These are phyloP conservation scores for Aphaenogaster floridana DNA, from an alignment of 1,140 invertebrate genomes.

Conservation along the genomic window DNA sequence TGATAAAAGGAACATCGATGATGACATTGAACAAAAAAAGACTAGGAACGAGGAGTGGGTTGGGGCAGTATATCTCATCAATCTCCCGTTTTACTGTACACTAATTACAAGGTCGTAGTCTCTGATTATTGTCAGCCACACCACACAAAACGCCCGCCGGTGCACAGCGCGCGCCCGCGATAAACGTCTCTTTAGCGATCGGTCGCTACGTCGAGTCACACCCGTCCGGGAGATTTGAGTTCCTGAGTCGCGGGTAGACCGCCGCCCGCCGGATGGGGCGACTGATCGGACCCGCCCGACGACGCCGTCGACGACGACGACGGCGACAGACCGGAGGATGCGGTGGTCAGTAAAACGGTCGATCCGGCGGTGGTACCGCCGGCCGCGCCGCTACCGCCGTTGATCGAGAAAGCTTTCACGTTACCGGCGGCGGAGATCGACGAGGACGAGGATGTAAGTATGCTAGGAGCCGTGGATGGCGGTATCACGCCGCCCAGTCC, in stretches of 20 bases:
- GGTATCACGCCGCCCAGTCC: slow-evolving; percentile 83
- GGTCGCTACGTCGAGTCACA: slow-evolving; percentile 79
- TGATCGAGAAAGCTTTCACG: slow-evolving; percentile 78
- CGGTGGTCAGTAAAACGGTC: slow-evolving; percentile 79
- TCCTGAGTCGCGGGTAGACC: slow-evolving; percentile 80
- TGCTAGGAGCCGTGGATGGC: slow-evolving; percentile 81
- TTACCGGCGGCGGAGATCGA: slow-evolving; percentile 79
- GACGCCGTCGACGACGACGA: slow-evolving; percentile 86
- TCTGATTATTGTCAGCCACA: slow-evolving; percentile 87
- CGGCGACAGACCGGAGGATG: slow-evolving; percentile 83
- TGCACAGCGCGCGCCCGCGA: slow-evolving; percentile 45
- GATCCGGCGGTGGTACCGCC: slow-evolving; percentile 55
- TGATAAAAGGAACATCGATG: slow-evolving; percentile 36
- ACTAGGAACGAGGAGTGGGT: slow-evolving; percentile 34
- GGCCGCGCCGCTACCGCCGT: slow-evolving; percentile 68
- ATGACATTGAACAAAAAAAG: slow-evolving; percentile 2
- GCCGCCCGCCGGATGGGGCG: slow-evolving; percentile 81
- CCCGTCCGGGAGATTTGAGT: slow-evolving; percentile 85
- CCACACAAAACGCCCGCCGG: slow-evolving; percentile 71
- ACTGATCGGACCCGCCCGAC: slow-evolving; percentile 84
- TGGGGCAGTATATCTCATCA: slow-evolving; percentile 65
- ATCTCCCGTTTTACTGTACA: slow-evolving; percentile 81
- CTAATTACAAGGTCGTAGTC: slow-evolving; percentile 86
- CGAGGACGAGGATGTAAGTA: slow-evolving; percentile 82
- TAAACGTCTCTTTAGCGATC: slow-evolving; percentile 43